phyloP scores from a whole-genome alignment of 2,888 invertebrate genomes.

The Apodemia duryi region DNA sequence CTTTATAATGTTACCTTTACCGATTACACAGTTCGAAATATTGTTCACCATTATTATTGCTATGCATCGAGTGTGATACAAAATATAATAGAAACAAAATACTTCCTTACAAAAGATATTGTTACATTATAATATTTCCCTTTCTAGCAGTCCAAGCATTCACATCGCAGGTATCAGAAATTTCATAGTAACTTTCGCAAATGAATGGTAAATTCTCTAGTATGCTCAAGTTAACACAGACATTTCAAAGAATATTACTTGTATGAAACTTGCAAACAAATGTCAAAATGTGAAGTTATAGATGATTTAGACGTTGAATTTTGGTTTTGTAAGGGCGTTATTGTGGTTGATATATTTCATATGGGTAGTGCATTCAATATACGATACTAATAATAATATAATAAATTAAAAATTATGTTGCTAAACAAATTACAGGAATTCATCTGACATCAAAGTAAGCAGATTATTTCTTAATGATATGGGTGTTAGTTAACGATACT shows the following conservation, averaged over 20 bases:
- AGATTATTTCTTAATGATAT: too few species aligned
- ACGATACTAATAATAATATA: too few species aligned
- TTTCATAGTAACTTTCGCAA: neutral
- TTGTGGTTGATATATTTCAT: too few species aligned
- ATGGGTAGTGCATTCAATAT: too few species aligned
- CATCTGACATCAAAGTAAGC: too few species aligned
- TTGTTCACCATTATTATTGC: constrained; percentile 20
- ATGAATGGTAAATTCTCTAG: constrained; percentile 12
- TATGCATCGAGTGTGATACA: constrained; percentile 23
- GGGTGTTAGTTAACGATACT: too few species aligned
- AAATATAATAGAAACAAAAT: constrained; percentile 33
- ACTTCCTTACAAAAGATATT: constrained; percentile 59
- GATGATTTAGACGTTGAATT: neutral
- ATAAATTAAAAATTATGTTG: too few species aligned
- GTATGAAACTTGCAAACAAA: neutral
- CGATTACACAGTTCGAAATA: constrained; percentile 19
- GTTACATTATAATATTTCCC: constrained; percentile 38
- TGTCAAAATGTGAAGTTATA: neutral
- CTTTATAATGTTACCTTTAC: neutral
- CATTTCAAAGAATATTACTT: neutral
- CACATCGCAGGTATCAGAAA: constrained; percentile 15
- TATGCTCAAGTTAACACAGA: neutral
- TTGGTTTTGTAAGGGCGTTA: too few species aligned
- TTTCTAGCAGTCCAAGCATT: constrained; percentile 30
- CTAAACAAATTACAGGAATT: too few species aligned